Evolutionary conservation across 2,113 vertebrate species (phyloP), one percentile per base, ranked within the genome.

Genomic region (Chloropsis cyanopogon): DNA sequence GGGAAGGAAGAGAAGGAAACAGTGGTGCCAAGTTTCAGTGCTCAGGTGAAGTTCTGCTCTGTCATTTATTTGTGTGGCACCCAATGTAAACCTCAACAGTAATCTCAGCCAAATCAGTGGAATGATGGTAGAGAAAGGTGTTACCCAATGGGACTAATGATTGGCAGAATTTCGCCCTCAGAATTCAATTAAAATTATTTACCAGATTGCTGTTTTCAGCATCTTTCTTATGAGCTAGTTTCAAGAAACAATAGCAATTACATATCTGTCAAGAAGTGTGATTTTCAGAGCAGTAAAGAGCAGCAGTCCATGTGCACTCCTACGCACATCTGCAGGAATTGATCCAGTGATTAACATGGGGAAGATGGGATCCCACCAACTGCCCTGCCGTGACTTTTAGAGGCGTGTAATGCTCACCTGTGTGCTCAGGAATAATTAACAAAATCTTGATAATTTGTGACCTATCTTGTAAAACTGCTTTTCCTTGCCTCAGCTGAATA

Each of bases 111-210:
- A 94, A 82, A 88, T 90, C 76, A 44, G 81, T 92, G 86, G 52
- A 86, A 56, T 86, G 80, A 79, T 65, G 94, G 72, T 28, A 84
- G 35, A 84, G 60, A 68, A 82, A 77, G 72, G 31, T 57, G n/a
- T 68, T 86, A 60, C 72, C 81, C 72, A 64, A 41, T 68, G 76
- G 87, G 69, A 94, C 21, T 86, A 90, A 88, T 88, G 93, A 95
- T 71, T 96, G 93, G 33, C 93, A 95, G 94, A 86, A 81, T 93
- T 88, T 93, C 84, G 92, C 88, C 86, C 57, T 93, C 82, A 84
- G 88, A 95, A 88, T 96, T 91, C 88, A 96, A 76, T 95, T 94
- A 78, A 90, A 94, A 56, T 94, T 96, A 81, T 97, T 96, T 96
- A 93, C 56, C 60, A 93, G 44, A 93, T 83, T 93, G 90, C 69